Evolutionary conservation across 2,113 vertebrate species (phyloP).

Genomic region (Cynopterus brachyotis): DNA sequence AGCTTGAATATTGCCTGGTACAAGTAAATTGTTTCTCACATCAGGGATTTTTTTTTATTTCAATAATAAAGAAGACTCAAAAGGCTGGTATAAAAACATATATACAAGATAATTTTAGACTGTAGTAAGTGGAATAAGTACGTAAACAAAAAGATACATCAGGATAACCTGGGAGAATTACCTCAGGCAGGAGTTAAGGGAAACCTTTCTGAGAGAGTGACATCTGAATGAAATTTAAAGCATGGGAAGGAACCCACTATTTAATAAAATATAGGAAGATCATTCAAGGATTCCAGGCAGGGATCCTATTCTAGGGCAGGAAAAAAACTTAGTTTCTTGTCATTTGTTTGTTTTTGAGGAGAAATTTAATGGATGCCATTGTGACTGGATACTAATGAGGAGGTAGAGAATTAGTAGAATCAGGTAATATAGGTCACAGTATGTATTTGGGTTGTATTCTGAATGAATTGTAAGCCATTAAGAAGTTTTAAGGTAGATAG

Average conservation of each 20-base stretch:
- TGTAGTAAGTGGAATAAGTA: not conserved
- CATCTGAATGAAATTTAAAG: not conserved
- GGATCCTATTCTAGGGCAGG: not conserved
- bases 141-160: not conserved
- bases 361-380: not conserved
- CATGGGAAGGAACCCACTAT: no score
- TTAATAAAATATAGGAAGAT: not conserved
- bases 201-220: not conserved
- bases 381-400: not conserved
- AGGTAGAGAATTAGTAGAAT: not conserved
- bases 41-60: not conserved
- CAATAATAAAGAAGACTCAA: not conserved
- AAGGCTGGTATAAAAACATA: not conserved
- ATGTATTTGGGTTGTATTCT: not conserved
- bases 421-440: not conserved
- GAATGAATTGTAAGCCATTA: not conserved
- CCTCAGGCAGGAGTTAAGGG: not conserved
- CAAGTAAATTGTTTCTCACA: not conserved
- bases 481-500: not conserved
- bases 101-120: not conserved
- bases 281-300: not conserved
- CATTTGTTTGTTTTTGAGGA: not conserved
- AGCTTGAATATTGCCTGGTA: no score
- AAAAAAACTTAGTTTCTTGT: not conserved
- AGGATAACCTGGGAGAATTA: not conserved